Percentiles rank a stretch among this genome's conserved stretches.
These are phyloP conservation scores for Galerucella pusilla DNA, from an alignment of 2,888 invertebrate species.

Conservation along the genomic window DNA sequence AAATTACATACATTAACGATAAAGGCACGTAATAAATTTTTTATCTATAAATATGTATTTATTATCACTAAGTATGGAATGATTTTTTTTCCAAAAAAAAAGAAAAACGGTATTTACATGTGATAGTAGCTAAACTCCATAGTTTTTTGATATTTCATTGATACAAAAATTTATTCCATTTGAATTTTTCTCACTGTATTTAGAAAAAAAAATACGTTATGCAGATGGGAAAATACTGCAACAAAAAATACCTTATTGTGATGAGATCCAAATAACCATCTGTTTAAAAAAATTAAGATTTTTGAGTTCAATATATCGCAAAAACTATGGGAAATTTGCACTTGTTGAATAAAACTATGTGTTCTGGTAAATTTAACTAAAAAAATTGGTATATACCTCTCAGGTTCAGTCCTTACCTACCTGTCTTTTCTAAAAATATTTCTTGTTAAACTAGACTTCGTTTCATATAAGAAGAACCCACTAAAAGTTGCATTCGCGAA, in stretches of 20 bases:
- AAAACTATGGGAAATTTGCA: constrained; percentile 2
- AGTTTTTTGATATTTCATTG: not conserved
- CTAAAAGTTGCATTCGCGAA: too few relatives aligned
- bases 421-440: not conserved
- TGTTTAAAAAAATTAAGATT: not conserved
- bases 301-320: not conserved
- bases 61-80: constrained; percentile 51
- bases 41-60: constrained; percentile 40
- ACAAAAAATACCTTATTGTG: not conserved
- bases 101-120: constrained; percentile 31
- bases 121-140: constrained; percentile 5
- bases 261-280: not conserved
- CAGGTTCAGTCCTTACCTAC: not conserved
- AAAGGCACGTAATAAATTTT: constrained; percentile 53
- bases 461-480: too few relatives aligned
- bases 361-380: not conserved
- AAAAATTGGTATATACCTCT: too few relatives aligned
- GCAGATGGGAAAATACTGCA: not conserved
- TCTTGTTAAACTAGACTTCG: not conserved
- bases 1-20: constrained; percentile 40
- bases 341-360: not conserved
- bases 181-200: too few relatives aligned
- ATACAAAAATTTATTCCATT: not conserved
- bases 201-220: too few relatives aligned
- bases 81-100: constrained; percentile 33